Conservation (phyloP, 2,797 vertebrate genomes). For the Coilia nasus region DNA sequence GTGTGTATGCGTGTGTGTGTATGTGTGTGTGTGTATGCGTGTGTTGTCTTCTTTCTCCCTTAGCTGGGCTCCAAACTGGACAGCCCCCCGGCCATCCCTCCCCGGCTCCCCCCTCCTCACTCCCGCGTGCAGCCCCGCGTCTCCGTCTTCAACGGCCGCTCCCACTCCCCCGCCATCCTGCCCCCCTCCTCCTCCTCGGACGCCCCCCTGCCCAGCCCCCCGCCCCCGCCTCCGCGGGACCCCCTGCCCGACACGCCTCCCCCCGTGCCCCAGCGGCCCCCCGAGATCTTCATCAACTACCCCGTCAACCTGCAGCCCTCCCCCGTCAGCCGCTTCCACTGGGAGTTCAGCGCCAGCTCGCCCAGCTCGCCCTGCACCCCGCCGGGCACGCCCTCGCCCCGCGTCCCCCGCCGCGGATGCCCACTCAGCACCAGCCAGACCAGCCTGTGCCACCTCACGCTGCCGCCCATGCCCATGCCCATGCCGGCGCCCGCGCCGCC, state of each 20-base stretch:
- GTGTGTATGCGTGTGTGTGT: conserved; percentile 36
- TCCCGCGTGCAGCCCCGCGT: conserved; percentile 85
- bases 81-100: conserved; percentile 92
- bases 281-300: conserved; percentile 96
- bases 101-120: conserved; percentile 83
- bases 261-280: conserved; percentile 86
- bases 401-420: conserved; percentile 82
- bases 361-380: conserved; percentile 85
- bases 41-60: conserved; percentile 6
- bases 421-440: conserved; percentile 80
- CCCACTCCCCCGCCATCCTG: conserved; percentile 87
- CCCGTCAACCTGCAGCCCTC: conserved; percentile 87
- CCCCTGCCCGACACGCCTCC: conserved; percentile 89
- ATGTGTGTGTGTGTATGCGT: conserved; percentile 34
- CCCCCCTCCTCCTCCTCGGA: conserved; percentile 64
- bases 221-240: conserved; percentile 83
- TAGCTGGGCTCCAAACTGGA: conserved; percentile 80
- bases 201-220: conserved; percentile 86
- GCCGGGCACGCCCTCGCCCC: conserved; percentile 82
- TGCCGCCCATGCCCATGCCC: neutral
- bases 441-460: conserved; percentile 74
- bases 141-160: conserved; percentile 74
- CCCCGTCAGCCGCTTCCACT: conserved; percentile 84
- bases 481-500: conserved; percentile 67
- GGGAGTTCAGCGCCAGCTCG: conserved; percentile 83